Base-by-base conservation (phyloP, 2,888 invertebrate species). In the Magallana nippona region DNA sequence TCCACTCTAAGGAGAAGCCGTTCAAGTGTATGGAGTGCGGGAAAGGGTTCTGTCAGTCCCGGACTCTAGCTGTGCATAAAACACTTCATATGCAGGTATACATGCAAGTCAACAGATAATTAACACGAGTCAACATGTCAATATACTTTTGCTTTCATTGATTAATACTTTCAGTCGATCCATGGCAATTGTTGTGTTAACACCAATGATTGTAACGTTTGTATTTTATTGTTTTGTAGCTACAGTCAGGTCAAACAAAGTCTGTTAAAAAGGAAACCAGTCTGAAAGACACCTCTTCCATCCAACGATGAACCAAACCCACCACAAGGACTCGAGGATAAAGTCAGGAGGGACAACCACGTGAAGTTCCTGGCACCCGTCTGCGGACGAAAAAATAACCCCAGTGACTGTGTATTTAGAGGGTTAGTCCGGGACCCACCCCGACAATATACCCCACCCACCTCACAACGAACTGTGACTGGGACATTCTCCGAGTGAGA, bases 1-100 rank as follows among this genome's bases (percentile, higher is more conserved):
- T 91, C 71, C 91, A 91, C 84, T 90, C 90, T 3, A 91, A 91
- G 84, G 91, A 91, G 78, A 91, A 91, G 57, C 91, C 91, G 17
- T 91, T 91, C 80, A 91, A 91, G 79, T 91, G 91, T 82, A 85
- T 85, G 13, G 90, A 90, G 55, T 91, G 91, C 85, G 91, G 91
- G 0, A 91, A 91, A 84, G 91, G 91, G 10, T 91, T 91, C 81
- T 91, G 91, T 84, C 91, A 91, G 84, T 91, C 91, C 11, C 79
- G 91, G 55, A 90, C 91, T 2, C 84, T 91, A 10, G 91, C 91
- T 1, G 91, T 91, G 8, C 91, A 91, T 79, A 89, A 86, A 79
- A 89, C 90, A 3, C 82, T 90, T 56, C 90, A 91, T 78, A 78
- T 87, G 82, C 89, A 89, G 87, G 87, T 88, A 62, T 32, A 71